These are phyloP conservation scores for Aleadryas rufinucha DNA, from an alignment of 2,113 vertebrate genomes.

Conservation along the genomic window DNA sequence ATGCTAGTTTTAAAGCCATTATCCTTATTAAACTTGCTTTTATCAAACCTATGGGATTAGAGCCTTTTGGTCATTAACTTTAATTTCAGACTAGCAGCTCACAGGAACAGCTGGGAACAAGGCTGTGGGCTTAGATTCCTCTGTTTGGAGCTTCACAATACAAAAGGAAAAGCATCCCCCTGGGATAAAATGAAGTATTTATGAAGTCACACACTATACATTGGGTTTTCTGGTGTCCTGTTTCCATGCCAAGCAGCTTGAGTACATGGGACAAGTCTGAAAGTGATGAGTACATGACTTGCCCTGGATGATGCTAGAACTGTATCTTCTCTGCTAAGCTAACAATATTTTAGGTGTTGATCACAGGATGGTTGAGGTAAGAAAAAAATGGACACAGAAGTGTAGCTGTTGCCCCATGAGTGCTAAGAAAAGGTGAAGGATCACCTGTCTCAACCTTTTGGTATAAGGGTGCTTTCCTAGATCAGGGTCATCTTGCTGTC, in stretches of 20 bases:
- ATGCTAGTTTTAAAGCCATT: not conserved
- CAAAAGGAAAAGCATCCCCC: not conserved
- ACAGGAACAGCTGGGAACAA: not conserved
- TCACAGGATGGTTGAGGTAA: not conserved
- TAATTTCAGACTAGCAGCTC: not conserved
- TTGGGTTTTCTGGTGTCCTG: not conserved
- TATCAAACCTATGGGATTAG: not conserved
- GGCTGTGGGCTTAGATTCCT: not conserved
- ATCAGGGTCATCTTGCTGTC: not conserved
- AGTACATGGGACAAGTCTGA: not conserved
- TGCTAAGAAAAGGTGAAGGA: not conserved
- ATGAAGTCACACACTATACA: not conserved
- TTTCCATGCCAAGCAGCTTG: not conserved
- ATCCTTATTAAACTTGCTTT: not conserved
- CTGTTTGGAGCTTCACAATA: not conserved
- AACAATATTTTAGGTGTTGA: not conserved
- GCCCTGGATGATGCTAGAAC: not conserved
- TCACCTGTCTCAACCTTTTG: rapidly evolving
- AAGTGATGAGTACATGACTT: rapidly evolving
- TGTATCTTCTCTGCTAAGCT: not conserved
- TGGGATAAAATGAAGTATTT: not conserved
- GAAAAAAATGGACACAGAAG: not conserved
- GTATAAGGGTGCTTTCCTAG: not conserved
- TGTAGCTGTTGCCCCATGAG: not conserved
- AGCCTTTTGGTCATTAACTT: not conserved